Evolutionary conservation across 2,888 invertebrate species (phyloP), one percentile per base, ranked within the genome.

Genomic region (Falcaria lacertinaria): DNA sequence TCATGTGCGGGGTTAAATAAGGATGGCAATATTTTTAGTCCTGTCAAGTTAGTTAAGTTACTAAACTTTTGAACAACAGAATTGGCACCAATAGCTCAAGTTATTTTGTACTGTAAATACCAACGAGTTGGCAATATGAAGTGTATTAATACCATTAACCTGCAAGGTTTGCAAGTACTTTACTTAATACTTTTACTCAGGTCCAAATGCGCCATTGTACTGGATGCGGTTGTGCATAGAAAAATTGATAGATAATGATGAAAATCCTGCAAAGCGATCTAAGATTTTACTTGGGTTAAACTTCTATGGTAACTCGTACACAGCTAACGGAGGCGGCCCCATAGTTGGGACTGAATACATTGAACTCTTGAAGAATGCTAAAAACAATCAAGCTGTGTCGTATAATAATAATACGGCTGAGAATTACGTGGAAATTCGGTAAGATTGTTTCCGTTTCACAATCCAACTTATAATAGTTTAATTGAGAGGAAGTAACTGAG

Each of bases 261-360:
- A 88, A 0, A 87, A 89, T 34, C 75, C 88, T 37, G 80, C 89
- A 2, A 93, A 93, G 63, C 89, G 96, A 34, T 80, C 90, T 3
- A 97, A 98, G 83, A 94, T 98, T 48, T 88, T 98, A 11, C 84
- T 97, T 53, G 98, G 98, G 0, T 75, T 98, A 4, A 98, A 98
- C 77, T 97, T 98, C 84, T 98, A 98, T 80, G 98, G 98, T 1
- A 95, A 97, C 72, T 95, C 96, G 54, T 98, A 95, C 62, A 94
- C 94, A 0, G 91, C 93, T 0, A 93, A 93, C 57, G 95, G 96
- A 2, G 97, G 97, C 3, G 94, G 94, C 0, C 93, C 97, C 0
- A 94, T 98, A 45, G 86, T 97, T 8, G 95, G 94, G 1, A 90
- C 91, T 4, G 94, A 96, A 68, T 97, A 94, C 70, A 86, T 97